Evolutionary conservation across 2,797 vertebrate genomes (phyloP), one percentile per base, ranked within the genome.

Genomic region (Sitta carolinensis): DNA sequence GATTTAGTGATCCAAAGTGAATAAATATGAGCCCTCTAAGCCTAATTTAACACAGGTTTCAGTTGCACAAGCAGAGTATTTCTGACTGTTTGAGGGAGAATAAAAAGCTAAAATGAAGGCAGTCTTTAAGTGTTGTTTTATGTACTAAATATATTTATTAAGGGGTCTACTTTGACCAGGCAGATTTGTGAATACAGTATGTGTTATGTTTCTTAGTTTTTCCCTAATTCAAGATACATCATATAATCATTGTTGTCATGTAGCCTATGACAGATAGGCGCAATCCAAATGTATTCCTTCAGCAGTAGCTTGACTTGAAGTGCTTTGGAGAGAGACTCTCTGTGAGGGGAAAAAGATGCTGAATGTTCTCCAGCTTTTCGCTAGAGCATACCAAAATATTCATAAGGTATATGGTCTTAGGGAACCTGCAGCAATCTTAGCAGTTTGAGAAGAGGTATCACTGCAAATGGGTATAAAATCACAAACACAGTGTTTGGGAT

Each of bases 41-140:
- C 40, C 57, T 85, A 81, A 79, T 91, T 58, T 84, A 93, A 93
- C 20, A 51, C 69, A 68, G 34, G 29, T 45, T 89, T 89, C 66
- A 18, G 18, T 12, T 83, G 66, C 34, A 51, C 36, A 61, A 18
- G 27, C 25, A 26, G 2, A n/a, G 26, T 67, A 83, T 83, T 92
- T 94, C 75, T 85, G 72, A 54, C 6, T 9, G 1, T 79, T 67
- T 64, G 23, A 85, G 29, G 25, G 13, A 85, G n/a, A 91, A 78
- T 13, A 25, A 90, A 93, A 91, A 81, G 30, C 29, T 66, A 63
- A 89, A 94, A 89, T 42, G 18, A 76, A 87, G 94, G 32, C 27
- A 19, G 18, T 32, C 16, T 66, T 25, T 58, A 77, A 89, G 13
- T 38, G 15, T 32, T 69, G 20, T 43, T 91, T 89, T 69, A 32